Conservation (phyloP, 1,140 invertebrate genomes). For the Leguminivora glycinivorella region DNA sequence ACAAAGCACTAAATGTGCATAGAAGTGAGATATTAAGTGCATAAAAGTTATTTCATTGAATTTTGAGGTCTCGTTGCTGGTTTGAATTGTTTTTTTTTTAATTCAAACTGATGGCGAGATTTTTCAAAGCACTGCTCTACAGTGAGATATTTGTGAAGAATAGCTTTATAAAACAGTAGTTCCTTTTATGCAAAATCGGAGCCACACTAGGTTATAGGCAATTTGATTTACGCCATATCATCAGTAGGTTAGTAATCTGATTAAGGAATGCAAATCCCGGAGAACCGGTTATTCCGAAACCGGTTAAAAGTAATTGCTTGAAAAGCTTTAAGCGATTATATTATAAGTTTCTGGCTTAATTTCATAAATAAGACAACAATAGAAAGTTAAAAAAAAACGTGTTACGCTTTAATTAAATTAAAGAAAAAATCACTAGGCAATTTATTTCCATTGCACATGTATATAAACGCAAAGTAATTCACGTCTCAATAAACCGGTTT, state of each 20-base stretch:
- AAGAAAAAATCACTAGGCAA: not conserved
- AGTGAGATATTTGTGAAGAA: conserved; percentile 17
- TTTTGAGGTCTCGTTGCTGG: not conserved
- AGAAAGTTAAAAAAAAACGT: not conserved
- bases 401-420: not conserved
- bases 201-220: conserved; percentile 20
- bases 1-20: conserved; percentile 1
- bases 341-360: not conserved
- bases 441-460: not conserved
- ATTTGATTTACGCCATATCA: conserved; percentile 21
- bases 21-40: not conserved
- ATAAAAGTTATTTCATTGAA: not conserved
- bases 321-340: not conserved
- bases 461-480: not conserved
- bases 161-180: conserved; percentile 25
- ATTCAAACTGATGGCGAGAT: not conserved
- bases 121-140: not conserved
- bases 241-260: conserved; percentile 19
- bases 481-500: not conserved
- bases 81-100: not conserved
- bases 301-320: not conserved
- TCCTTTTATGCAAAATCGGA: conserved; percentile 12
- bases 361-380: not conserved
- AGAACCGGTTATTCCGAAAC: not conserved
- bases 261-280: conserved; percentile 5